phyloP scores from a whole-genome alignment of 1,140 invertebrate genomes.

The Pemphigus obesinymphae region DNA sequence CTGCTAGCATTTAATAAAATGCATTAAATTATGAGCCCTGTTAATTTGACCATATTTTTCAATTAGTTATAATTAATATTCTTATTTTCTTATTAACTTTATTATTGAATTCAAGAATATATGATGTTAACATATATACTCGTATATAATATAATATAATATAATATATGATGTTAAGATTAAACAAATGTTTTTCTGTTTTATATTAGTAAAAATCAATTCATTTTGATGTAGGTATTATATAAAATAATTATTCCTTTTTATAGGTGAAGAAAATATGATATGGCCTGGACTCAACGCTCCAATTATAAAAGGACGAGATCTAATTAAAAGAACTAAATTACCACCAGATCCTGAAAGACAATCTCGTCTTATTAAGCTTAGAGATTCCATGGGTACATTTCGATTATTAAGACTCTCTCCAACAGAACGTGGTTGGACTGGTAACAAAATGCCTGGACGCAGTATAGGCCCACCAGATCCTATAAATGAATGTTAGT shows the following conservation, averaged over 20 bases:
- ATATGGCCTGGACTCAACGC: slow-evolving; percentile 88
- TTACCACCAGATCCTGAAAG: slow-evolving; percentile 67
- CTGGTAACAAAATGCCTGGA: slow-evolving; percentile 73
- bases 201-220: too few relatives aligned
- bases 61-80: too few relatives aligned
- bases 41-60: too few relatives aligned
- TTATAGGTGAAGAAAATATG: slow-evolving; percentile 67
- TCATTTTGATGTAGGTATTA: too few relatives aligned
- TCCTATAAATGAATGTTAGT: slow-evolving; percentile 66
- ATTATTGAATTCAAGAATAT: too few relatives aligned
- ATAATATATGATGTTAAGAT: too few relatives aligned
- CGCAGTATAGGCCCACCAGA: slow-evolving; percentile 82
- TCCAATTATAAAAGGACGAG: slow-evolving; percentile 71
- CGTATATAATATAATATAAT: too few relatives aligned
- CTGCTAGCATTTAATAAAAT: too few relatives aligned
- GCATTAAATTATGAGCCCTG: too few relatives aligned
- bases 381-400: slow-evolving; percentile 67
- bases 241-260: slow-evolving; percentile 10
- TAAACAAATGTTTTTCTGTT: too few relatives aligned
- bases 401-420: slow-evolving; percentile 60
- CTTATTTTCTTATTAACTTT: too few relatives aligned
- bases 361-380: slow-evolving; percentile 63
- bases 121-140: too few relatives aligned
- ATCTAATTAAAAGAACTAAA: slow-evolving; percentile 65
- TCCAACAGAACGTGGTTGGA: slow-evolving; percentile 85